phyloP scores from a whole-genome alignment of 2,797 vertebrate species.

The Takifugu ocellatus region DNA sequence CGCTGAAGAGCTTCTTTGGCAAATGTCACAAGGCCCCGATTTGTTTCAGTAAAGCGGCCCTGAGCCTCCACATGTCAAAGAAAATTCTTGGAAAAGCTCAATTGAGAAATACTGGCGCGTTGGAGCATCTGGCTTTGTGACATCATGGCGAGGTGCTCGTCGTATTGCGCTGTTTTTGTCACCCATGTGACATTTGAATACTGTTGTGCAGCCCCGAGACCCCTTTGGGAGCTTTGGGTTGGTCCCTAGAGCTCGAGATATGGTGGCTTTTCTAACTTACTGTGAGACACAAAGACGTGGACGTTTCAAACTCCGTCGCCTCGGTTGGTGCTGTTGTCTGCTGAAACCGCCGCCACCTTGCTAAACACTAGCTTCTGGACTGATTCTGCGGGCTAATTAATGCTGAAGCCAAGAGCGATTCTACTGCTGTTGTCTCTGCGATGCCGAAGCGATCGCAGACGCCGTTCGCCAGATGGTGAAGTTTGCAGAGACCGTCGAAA shows the following conservation, averaged over 20 bases:
- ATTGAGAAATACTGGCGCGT: too few relatives aligned
- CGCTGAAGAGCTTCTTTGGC: constrained; percentile 43
- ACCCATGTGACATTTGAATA: too few relatives aligned
- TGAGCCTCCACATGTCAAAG: background rate
- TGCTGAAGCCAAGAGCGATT: background rate
- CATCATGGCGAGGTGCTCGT: too few relatives aligned
- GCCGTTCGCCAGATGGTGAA: constrained; percentile 23
- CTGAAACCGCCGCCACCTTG: background rate
- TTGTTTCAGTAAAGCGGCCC: constrained; percentile 12
- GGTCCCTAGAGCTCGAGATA: too few relatives aligned
- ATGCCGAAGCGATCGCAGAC: constrained; percentile 11
- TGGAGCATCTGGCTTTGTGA: too few relatives aligned
- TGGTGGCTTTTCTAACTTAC: too few relatives aligned
- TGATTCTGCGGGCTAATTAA: constrained; percentile 8
- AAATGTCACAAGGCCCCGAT: constrained; percentile 30
- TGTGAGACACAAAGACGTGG: too few relatives aligned
- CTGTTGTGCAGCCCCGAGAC: too few relatives aligned
- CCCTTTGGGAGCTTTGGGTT: too few relatives aligned
- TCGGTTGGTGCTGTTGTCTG: too few relatives aligned
- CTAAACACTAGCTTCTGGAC: constrained; percentile 1
- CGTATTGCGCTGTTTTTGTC: too few relatives aligned
- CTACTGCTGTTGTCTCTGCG: constrained; percentile 4
- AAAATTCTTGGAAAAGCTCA: background rate
- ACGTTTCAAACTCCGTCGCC: too few relatives aligned
- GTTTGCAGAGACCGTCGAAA: constrained; percentile 7